A percentile compares a stretch with the other conserved stretches of the same genome.
phyloP scores from a whole-genome alignment of 2,113 vertebrate genomes.

The Muntiacus muntjak region DNA sequence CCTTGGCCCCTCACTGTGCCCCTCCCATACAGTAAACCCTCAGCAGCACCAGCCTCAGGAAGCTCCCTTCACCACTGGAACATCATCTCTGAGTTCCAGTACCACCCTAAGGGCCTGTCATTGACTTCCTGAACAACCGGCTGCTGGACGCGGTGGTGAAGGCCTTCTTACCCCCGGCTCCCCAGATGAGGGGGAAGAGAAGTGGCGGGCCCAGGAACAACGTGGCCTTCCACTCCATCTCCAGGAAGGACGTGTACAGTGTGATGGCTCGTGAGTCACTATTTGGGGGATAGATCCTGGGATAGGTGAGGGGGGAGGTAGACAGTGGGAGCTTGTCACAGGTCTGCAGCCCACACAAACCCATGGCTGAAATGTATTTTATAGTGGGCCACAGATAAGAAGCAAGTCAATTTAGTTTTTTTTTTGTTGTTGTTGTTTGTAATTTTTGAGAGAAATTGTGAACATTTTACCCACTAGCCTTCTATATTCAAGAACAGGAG shows the following conservation, averaged over 20 bases:
- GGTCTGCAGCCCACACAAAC: neutral
- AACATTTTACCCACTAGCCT: neutral
- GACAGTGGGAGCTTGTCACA: neutral
- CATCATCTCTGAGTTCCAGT: slow-evolving; percentile 51
- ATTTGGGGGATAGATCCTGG: neutral
- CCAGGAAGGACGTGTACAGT: neutral
- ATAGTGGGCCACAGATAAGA: neutral
- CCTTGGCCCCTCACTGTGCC: neutral
- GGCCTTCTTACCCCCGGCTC: neutral
- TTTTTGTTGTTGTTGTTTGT: neutral
- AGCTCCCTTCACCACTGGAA: neutral
- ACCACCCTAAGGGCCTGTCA: slow-evolving; percentile 43
- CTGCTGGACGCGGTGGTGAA: neutral
- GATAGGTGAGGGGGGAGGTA: neutral
- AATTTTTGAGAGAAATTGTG: neutral
- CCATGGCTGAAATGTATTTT: neutral
- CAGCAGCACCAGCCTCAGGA: neutral
- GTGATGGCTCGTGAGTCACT: neutral
- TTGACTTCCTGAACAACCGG: slow-evolving; percentile 58
- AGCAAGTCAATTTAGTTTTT: neutral
- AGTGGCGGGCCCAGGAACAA: neutral
- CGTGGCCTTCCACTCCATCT: slow-evolving; percentile 49
- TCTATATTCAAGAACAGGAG: neutral
- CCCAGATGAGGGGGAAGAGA: rapidly evolving
- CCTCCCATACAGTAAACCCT: neutral